Conservation (phyloP, 2,888 invertebrate species). For the Phasia obesa region DNA sequence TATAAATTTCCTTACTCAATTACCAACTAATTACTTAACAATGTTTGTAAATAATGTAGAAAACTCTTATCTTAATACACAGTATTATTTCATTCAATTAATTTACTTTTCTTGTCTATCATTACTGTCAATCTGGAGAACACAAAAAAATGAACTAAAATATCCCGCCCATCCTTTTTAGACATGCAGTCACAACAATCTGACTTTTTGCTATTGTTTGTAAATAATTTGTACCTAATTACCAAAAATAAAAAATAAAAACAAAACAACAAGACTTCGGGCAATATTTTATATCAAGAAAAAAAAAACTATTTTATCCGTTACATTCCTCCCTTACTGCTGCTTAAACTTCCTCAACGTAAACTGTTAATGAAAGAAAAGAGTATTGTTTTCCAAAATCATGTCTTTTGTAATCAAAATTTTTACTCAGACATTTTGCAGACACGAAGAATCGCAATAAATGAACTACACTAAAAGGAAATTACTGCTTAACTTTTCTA, state of each 20-base stretch:
- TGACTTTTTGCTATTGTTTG: conserved; percentile 31
- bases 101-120: conserved; percentile 78
- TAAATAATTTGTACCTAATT: conserved; percentile 56
- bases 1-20: conserved; percentile 16
- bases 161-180: conserved; percentile 2
- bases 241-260: conserved; percentile 17
- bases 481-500: too few relatives aligned
- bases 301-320: conserved; percentile 27
- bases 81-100: conserved; percentile 77
- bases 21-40: conserved; percentile 76
- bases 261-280: conserved; percentile 35
- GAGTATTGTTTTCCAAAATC: conserved; percentile 44
- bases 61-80: neutral
- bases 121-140: conserved; percentile 78
- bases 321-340: neutral
- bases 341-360: neutral
- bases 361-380: conserved; percentile 42
- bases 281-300: conserved; percentile 6
- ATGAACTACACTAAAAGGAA: neutral
- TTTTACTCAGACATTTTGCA: conserved; percentile 46
- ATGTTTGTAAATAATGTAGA: conserved; percentile 71
- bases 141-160: conserved; percentile 23
- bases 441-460: conserved; percentile 52
- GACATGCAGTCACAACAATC: conserved; percentile 5
- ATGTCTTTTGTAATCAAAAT: conserved; percentile 42